Evolutionary conservation across 2,888 invertebrate species (phyloP).

Genomic region (Tethea ocularis): DNA sequence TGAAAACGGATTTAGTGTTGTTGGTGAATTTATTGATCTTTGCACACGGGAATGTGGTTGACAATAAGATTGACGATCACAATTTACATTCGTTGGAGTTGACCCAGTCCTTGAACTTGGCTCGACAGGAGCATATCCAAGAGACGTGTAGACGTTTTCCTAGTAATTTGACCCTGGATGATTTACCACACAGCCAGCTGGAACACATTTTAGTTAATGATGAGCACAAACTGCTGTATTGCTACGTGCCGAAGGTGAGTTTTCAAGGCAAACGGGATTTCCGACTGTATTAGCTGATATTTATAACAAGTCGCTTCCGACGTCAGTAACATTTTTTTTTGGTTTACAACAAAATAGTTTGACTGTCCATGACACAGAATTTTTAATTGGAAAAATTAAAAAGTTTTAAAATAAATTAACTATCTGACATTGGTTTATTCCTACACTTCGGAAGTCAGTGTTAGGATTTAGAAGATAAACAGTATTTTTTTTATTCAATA

Average conservation of each 20-base stretch:
- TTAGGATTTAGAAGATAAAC: too few relatives aligned
- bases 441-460: neutral
- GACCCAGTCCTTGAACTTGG: conserved; percentile 85
- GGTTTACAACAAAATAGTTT: neutral
- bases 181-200: conserved; percentile 83
- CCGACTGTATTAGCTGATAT: conserved; percentile 11
- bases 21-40: conserved; percentile 53
- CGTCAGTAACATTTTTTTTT: neutral
- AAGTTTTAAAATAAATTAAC: neutral
- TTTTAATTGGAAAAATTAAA: neutral
- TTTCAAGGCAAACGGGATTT: conserved; percentile 52
- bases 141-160: conserved; percentile 84
- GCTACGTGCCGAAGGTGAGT: conserved; percentile 96
- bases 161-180: conserved; percentile 66
- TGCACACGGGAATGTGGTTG: conserved; percentile 56
- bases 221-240: conserved; percentile 92
- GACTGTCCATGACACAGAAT: neutral
- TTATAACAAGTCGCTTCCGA: conserved; percentile 6
- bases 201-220: conserved; percentile 94
- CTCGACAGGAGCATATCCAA: conserved; percentile 85
- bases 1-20: conserved; percentile 51
- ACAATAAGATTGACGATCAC: conserved; percentile 49
- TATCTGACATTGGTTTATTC: neutral
- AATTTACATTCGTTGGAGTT: conserved; percentile 80
- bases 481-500: too few relatives aligned